Base-by-base conservation (phyloP, 2,113 vertebrate species). In the Bufo bufo region DNA sequence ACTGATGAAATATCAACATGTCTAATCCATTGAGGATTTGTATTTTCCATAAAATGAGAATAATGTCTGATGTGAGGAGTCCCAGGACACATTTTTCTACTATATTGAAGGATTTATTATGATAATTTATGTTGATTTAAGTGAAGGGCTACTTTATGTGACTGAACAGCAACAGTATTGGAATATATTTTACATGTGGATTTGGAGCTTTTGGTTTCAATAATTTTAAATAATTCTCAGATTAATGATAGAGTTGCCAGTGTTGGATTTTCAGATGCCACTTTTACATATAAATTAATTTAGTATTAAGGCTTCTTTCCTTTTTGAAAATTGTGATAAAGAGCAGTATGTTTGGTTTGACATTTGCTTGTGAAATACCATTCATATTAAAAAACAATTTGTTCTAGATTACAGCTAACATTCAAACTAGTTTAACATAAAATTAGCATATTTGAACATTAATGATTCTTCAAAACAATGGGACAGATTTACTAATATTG, bases 71-170 rank as follows among this genome's bases (percentile, higher is more conserved):
- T 82, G 79, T 63, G 33, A 33, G 33, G 33, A 33, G 33, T 33
- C 33, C 58, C 59, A 82, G 16, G 45, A 49, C 16, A n/a, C 43
- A 50, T 65, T 82, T 71, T 56, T n/a, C 45, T 23, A 13, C 16
- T 12, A 66, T 50, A 49, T n/a, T 49, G 54, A 82, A 49, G 58
- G 59, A 82, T 82, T 82, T 66, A 66, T 66, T 82, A 82, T 82
- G 81, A 50, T 66, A 66, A 82, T 66, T 82, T 82, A 50, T 82
- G 81, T 82, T 82, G 81, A 82, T 82, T 79, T 65, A 66, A 49
- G 23, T 65, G 19, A 82, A 82, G 66, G 10, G 9, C 8, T 63
- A 59, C 45, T 82, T 82, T 12, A 20, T 82, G 19, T 50, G 59
- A 82, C 66, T 66, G 59, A 82, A 82, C 17, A 65, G 79, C 59